Percentiles rank a stretch among this genome's conserved stretches.
phyloP scores from a whole-genome alignment of 2,888 invertebrate genomes.

The Rutpela maculata region DNA sequence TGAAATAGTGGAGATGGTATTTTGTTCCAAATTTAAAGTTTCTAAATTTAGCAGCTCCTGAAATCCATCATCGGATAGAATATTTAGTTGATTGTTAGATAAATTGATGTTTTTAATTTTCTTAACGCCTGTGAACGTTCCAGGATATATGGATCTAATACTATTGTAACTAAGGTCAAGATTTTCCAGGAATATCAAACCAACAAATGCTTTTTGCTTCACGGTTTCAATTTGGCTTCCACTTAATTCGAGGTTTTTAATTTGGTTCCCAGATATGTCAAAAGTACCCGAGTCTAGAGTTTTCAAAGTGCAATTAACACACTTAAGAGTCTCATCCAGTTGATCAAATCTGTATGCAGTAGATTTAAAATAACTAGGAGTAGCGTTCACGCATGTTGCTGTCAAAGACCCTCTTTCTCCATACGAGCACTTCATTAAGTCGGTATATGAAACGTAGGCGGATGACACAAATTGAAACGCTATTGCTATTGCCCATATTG shows the following conservation, averaged over 20 bases:
- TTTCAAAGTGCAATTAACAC: constrained; percentile 67
- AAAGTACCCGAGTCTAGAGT: constrained; percentile 67
- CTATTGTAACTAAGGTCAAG: constrained; percentile 66
- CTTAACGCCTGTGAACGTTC: constrained; percentile 69
- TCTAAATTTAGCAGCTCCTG: constrained; percentile 66
- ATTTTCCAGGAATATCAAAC: constrained; percentile 68
- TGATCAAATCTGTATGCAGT: constrained; percentile 72
- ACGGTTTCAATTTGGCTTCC: constrained; percentile 65
- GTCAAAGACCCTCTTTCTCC: constrained; percentile 72
- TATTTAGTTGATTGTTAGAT: constrained; percentile 66
- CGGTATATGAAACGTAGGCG: constrained; percentile 39
- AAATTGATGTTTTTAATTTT: constrained; percentile 68
- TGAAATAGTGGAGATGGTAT: constrained; percentile 65
- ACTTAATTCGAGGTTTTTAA: constrained; percentile 66
- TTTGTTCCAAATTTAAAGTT: constrained; percentile 63
- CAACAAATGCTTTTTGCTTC: constrained; percentile 68
- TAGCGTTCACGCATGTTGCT: constrained; percentile 71
- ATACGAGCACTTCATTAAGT: constrained; percentile 69
- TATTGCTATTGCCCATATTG: constrained; percentile 44
- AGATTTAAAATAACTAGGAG: constrained; percentile 66
- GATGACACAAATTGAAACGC: constrained; percentile 20
- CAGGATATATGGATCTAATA: constrained; percentile 66
- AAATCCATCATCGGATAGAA: constrained; percentile 67
- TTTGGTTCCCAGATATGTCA: constrained; percentile 71
- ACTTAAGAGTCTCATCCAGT: constrained; percentile 70